Evolutionary conservation across 2,113 vertebrate species (phyloP).

Genomic region (Microcebus murinus): DNA sequence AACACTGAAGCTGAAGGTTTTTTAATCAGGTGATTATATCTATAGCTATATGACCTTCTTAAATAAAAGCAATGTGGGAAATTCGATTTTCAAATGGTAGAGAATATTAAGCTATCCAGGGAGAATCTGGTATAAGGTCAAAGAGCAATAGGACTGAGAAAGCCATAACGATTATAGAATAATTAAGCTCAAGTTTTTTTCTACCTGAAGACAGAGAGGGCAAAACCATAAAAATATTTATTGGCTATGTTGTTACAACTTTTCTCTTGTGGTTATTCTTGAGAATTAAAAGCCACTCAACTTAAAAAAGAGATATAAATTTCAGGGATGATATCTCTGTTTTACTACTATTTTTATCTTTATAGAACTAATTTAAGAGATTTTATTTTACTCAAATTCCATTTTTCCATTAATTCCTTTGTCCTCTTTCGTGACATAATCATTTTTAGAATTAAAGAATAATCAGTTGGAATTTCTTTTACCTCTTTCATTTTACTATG

Average conservation of each 20-base stretch:
- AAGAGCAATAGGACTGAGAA: constrained; percentile 71
- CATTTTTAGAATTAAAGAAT: not conserved
- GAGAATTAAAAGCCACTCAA: constrained; percentile 14
- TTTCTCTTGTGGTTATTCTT: constrained; percentile 46
- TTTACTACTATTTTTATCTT: constrained; percentile 31
- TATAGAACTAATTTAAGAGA: not conserved
- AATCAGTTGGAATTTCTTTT: not conserved
- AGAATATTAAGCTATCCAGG: constrained; percentile 51
- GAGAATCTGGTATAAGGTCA: constrained; percentile 67
- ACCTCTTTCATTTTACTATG: not conserved
- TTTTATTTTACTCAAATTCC: not conserved
- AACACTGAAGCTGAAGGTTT: constrained; percentile 53
- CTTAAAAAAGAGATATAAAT: constrained; percentile 27
- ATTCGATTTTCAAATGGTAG: constrained; percentile 64
- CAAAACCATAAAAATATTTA: constrained; percentile 53
- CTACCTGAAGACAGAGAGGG: constrained; percentile 37
- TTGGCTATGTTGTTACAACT: constrained; percentile 21
- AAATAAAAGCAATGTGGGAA: constrained; percentile 60
- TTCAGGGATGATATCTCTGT: not conserved
- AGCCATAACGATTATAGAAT: constrained; percentile 35
- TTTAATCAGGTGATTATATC: constrained; percentile 63
- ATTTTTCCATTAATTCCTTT: not conserved
- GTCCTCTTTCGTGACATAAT: not conserved
- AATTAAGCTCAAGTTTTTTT: constrained; percentile 59
- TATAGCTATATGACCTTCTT: constrained; percentile 46